Percentiles rank a stretch among this genome's conserved stretches.
Conservation (phyloP, 2,113 vertebrate species). For the Chloropsis hardwickii region DNA sequence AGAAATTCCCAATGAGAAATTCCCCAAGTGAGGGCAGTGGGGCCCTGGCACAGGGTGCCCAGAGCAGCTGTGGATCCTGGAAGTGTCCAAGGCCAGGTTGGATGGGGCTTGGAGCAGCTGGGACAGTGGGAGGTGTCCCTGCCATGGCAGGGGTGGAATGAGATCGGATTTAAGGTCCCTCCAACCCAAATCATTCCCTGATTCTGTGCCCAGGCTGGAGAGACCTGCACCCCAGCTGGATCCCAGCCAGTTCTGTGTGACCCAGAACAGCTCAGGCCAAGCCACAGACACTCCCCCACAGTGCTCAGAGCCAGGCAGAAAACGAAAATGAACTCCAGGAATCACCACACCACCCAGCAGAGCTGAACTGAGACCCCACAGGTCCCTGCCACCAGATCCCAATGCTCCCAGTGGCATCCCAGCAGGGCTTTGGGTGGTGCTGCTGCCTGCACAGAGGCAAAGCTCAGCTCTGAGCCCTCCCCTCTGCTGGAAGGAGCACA, state of each 20-base stretch:
- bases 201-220: not conserved
- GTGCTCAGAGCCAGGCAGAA: not conserved
- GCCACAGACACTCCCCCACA: not conserved
- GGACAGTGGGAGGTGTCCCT: not conserved
- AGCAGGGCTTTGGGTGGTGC: not conserved
- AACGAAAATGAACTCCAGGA: not conserved
- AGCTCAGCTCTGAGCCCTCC: not conserved
- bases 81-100: not conserved
- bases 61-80: not conserved
- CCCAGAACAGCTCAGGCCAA: not conserved
- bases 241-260: accelerated
- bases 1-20: not conserved
- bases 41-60: not conserved
- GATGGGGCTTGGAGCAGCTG: accelerated
- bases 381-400: not conserved
- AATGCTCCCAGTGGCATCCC: not conserved
- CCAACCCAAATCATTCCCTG: not conserved
- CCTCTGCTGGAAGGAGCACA: not conserved
- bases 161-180: not conserved
- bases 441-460: not conserved
- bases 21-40: too few species aligned
- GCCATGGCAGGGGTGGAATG: not conserved
- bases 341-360: not conserved
- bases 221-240: not conserved
- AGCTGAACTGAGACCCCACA: not conserved